Evolutionary conservation across 2,797 vertebrate species (phyloP), one percentile per base, ranked within the genome.

Genomic region (Myiothlypis chrysogaster): DNA sequence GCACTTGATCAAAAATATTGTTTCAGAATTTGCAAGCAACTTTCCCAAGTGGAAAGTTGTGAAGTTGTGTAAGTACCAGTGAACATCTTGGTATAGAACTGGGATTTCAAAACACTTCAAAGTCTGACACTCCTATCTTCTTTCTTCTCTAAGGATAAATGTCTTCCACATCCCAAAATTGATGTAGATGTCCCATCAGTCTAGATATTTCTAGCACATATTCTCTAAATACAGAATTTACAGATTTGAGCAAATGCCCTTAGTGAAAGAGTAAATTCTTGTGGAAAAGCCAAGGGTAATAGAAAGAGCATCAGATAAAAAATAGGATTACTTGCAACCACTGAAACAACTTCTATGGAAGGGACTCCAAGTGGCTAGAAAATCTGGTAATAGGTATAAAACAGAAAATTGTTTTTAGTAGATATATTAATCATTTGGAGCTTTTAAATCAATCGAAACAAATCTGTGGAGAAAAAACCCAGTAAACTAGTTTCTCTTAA

Each of bases 281-380:
- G 19, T 79, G 41, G 12, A 94, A 28, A 37, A 92, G 23, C 53
- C 56, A 63, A 91, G 44, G 24, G 24, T 43, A 88, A 52, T 56
- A 88, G 44, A 86, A 89, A 70, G 39, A 87, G 20, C n/a, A 86
- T 49, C 73, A 93, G 93, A 95, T 91, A 41, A 92, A 88, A 91
- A 93, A 30, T 18, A 50, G 34, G 39, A 32, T 88, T 86, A 61
- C 44, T 59, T 93, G 22, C n/a, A 82, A 75, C 34, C 7, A 8
- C 68, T 64, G 47, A 77, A 90, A 79, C 50, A 65, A 64, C 83
- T 77, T 90, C 35, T 68, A 12, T 22, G 43, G 60, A 77, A 93
- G 84, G 75, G 19, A 21, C 46, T 89, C 64, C 34, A 59, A 83
- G 20, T 66, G 46, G 37, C 37, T 71, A 87, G 47, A 93, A 96